A percentile compares a stretch with the other conserved stretches of the same genome.
These are phyloP conservation scores for Nephrotoma guestfalica DNA, from an alignment of 2,888 invertebrate genomes.

Conservation along the genomic window DNA sequence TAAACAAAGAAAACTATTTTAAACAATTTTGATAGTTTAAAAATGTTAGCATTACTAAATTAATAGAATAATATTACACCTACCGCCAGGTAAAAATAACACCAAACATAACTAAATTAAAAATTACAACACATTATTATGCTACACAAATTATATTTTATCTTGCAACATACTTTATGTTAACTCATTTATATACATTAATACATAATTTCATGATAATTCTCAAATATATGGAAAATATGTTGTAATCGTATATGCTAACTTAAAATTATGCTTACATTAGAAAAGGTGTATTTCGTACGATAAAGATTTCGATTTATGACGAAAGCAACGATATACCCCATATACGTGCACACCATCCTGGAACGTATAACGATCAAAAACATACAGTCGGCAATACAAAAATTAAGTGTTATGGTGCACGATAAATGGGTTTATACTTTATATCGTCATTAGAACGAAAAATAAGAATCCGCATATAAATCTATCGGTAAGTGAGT, in stretches of 20 bases:
- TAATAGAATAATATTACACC: too few relatives aligned
- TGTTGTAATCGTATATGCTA: background rate
- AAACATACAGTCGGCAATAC: background rate
- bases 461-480: background rate
- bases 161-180: background rate
- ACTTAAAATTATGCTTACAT: background rate
- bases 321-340: background rate
- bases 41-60: too few relatives aligned
- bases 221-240: background rate
- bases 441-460: background rate
- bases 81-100: too few relatives aligned
- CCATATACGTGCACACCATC: background rate
- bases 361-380: too few relatives aligned
- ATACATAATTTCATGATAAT: background rate
- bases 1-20: too few relatives aligned
- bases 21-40: too few relatives aligned
- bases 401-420: background rate
- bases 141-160: background rate
- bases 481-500: background rate
- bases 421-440: background rate
- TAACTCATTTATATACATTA: background rate
- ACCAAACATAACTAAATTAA: background rate
- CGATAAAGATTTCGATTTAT: background rate
- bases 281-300: background rate
- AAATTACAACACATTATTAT: background rate